Base-by-base conservation (phyloP, 2,113 vertebrate species). In the Hippopotamus amphibius region DNA sequence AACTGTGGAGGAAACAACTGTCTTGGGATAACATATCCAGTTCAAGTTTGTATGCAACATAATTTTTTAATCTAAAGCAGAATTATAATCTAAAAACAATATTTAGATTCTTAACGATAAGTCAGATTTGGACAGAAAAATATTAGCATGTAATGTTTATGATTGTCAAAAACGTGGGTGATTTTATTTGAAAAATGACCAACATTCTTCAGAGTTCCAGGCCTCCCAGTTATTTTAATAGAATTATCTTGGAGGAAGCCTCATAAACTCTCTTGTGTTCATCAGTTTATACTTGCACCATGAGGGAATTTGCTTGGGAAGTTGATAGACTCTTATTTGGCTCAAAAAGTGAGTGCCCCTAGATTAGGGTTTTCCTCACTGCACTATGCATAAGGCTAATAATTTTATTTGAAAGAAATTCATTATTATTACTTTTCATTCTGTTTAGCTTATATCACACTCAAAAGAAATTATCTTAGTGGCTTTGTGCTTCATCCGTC, bases 11-110 rank as follows among this genome's bases (percentile, higher is more conserved):
- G 50, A 76, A 68, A 83, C 33, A 72, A 6, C 43, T 21, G 14
- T 4, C 19, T 22, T 43, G 26, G 30, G 1, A 61, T 43, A 87
- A 50, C 26, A 28, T 16, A 59, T 30, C 6, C 7, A 72, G 61
- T 19, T 22, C 43, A 77, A 65, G 33, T 77, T 88, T 85, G 61
- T 46, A 69, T 50, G 7, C 86, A 88, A 69, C 24, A 57, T 72
- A 86, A 30, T 22, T 89, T 77, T 93, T 59, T 37, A 77, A 77
- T 72, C n/a, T 90, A 85, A 93, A 79, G 37, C 26, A 48, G 28
- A 93, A 93, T 89, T 96, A n/a, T 26, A 84, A 69, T 19, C 46
- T 55, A 55, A 90, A 89, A 84, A 15, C 19, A 87, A 65, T 53
- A 68, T 72, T 85, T 77, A 46, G 7, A 71, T 90, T 90, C 33